Conservation (phyloP, 2,113 vertebrate species). For the Notiomystis cincta region DNA sequence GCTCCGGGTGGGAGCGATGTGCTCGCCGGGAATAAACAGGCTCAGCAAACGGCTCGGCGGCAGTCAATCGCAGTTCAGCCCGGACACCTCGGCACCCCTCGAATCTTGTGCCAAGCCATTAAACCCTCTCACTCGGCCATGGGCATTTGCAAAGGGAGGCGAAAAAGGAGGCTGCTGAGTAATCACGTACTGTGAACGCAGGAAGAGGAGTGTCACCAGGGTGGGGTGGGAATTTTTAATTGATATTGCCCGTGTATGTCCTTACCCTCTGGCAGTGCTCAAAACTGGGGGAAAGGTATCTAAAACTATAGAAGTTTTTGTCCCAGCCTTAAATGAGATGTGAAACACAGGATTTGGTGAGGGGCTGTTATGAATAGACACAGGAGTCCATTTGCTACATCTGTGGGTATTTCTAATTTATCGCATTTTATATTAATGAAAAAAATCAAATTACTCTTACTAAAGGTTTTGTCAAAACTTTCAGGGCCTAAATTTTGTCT, state of each 20-base stretch:
- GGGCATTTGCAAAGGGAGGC: background rate
- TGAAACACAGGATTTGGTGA: background rate
- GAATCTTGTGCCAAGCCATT: background rate
- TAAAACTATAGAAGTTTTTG: background rate
- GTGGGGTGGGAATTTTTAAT: background rate
- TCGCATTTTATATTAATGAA: background rate
- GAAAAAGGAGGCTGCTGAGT: background rate
- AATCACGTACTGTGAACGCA: background rate
- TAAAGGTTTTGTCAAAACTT: background rate
- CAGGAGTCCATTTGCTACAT: background rate
- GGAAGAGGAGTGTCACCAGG: background rate
- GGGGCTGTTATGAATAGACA: too few relatives aligned
- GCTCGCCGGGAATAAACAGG: background rate
- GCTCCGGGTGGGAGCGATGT: background rate
- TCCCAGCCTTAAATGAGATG: background rate
- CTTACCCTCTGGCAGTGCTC: background rate
- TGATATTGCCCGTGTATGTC: background rate
- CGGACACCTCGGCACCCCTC: background rate
- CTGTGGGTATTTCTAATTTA: background rate
- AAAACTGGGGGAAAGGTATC: background rate
- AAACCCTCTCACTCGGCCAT: background rate
- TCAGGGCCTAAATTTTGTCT: background rate
- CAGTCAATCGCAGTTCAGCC: background rate
- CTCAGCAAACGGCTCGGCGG: background rate
- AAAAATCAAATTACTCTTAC: background rate